Base-by-base conservation (phyloP, 1,140 invertebrate species). In the Anoplolepis gracilipes region DNA sequence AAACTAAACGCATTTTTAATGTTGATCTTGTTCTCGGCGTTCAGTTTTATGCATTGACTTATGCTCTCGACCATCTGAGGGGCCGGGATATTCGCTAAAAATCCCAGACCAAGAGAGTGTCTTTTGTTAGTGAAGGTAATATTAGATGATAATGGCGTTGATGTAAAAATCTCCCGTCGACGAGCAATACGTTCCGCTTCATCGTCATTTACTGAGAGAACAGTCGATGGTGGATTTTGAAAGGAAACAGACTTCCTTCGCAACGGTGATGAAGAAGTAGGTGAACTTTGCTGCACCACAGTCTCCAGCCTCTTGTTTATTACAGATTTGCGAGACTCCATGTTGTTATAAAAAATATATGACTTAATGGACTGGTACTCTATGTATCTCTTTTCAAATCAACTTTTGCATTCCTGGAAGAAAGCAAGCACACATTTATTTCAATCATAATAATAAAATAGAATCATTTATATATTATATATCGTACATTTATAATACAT, bases 1-100 rank as follows among this genome's bases (percentile, higher is more conserved):
- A 98, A 94, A 87, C 96, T 97, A 95, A 98, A 98, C 1, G 97
- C 98, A 96, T 98, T 98, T 92, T 98, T 98, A 25, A 96, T 95
- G 90, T 96, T 98, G 85, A 98, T 98, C 97, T 98, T 98, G 69
- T 97, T 97, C 92, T 96, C 96, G 1, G 96, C 92, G 70, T 95
- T 96, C 0, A 97, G 90, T 87, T 97, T 96, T 65, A 97, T 96
- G 88, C 96, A 97, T 22, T 95, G 95, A 10, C 94, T 91, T 89
- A 96, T 96, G 85, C 95, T 95, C 72, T 96, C 96, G 10, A 95
- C 92, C 64, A 97, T 93, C 86, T 95, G 91, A 0, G 76, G 76
- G 10, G 84, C 59, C 5, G 93, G 84, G 76, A 94, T 90, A 57
- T 92, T 85, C 0, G 90, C 87, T 13, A 93, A 69, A 1, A 82